A percentile compares a stretch with the other conserved stretches of the same genome.
phyloP scores from a whole-genome alignment of 1,140 invertebrate species.

The Drosophila asahinai region DNA sequence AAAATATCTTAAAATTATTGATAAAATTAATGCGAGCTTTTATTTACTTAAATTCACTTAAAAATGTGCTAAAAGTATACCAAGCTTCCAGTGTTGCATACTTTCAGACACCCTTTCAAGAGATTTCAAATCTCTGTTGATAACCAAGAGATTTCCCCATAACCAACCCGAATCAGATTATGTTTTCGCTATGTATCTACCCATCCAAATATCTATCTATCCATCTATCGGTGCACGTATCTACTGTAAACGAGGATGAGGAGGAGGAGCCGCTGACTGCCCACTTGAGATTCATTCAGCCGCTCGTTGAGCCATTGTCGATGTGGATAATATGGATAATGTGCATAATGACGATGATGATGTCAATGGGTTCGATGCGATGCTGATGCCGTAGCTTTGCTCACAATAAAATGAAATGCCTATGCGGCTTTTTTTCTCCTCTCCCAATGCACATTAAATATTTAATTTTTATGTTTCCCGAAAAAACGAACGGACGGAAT shows the following conservation, averaged over 20 bases:
- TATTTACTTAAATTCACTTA: too few species aligned
- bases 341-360: conserved; percentile 54
- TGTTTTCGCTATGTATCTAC: conserved; percentile 35
- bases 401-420: conserved; percentile 64
- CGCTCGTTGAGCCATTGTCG: conserved; percentile 71
- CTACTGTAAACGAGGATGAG: conserved; percentile 6
- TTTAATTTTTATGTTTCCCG: conserved; percentile 66
- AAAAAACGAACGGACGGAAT: conserved; percentile 4
- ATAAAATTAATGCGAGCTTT: too few species aligned
- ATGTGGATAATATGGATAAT: conserved; percentile 58
- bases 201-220: conserved; percentile 20
- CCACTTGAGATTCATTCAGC: conserved; percentile 70
- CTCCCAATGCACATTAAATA: conserved; percentile 54
- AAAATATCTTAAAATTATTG: too few species aligned
- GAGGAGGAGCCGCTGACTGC: conserved; percentile 8
- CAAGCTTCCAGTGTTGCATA: not conserved
- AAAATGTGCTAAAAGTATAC: not conserved
- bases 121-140: not conserved
- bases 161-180: conserved; percentile 47
- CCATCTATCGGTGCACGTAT: conserved; percentile 36
- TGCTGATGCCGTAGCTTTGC: conserved; percentile 40
- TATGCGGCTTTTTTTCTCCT: conserved; percentile 65
- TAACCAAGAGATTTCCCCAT: conserved; percentile 1
- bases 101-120: rapidly evolving
- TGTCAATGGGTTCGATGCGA: conserved; percentile 47